A percentile compares a stretch with the other conserved stretches of the same genome.
phyloP scores from a whole-genome alignment of 2,888 invertebrate genomes.

The Thecophora atra region DNA sequence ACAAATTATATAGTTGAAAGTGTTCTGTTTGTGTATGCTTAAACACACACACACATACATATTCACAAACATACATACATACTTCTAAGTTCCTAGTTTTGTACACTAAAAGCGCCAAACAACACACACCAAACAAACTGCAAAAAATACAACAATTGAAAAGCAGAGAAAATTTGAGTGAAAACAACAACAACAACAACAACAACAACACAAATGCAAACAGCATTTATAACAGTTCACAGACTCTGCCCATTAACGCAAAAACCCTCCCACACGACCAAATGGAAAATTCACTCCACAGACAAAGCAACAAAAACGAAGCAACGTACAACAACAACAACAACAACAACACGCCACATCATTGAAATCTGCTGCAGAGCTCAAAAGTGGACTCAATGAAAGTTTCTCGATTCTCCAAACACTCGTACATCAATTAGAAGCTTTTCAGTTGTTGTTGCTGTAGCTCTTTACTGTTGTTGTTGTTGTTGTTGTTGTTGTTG shows the following conservation, averaged over 20 bases:
- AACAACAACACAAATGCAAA: background rate
- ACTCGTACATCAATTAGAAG: constrained; percentile 64
- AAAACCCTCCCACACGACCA: background rate
- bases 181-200: background rate
- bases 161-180: background rate
- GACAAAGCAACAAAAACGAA: background rate
- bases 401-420: constrained; percentile 58
- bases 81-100: background rate
- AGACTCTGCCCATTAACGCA: background rate
- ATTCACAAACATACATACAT: background rate
- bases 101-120: background rate
- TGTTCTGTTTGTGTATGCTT: background rate
- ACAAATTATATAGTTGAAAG: background rate
- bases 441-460: constrained; percentile 30
- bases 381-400: constrained; percentile 63
- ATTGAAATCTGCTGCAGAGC: constrained; percentile 36
- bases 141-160: background rate
- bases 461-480: constrained; percentile 2
- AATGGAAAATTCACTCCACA: background rate
- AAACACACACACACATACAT: background rate
- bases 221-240: background rate
- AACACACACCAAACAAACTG: background rate
- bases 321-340: constrained; percentile 27
- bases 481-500: constrained; percentile 15
- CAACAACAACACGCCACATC: background rate